Evolutionary conservation across 2,888 invertebrate species (phyloP), one percentile per base, ranked within the genome.

Genomic region (Epicampocera succincta): DNA sequence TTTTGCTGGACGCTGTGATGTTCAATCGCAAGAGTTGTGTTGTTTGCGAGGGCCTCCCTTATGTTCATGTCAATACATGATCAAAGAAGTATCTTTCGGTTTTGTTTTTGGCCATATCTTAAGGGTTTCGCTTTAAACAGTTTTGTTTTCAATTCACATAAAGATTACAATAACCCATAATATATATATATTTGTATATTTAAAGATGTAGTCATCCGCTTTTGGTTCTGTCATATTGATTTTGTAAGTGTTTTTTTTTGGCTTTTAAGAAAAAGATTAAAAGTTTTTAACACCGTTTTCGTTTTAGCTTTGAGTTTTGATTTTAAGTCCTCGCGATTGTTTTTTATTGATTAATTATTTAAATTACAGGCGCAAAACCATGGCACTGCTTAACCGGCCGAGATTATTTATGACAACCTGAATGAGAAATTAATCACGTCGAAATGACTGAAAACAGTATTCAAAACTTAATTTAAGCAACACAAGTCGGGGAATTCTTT

Each of bases 221-320:
- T 52, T 29, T 54, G 50, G 21, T 44, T 50, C 19, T 21, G 40
- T 50, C 40, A 58, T 17, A 50, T 73, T 61, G 48, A 40, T 19
- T 61, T 71, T 38, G n/a, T 52, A 44, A 29, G 15, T 19, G 48
- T 56, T 65, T 42, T 13, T 17, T 40, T 78, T n/a, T 40, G 2
- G n/a, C 52, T 46, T 58, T 21, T 61, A 8, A 12, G 33, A 56
- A 19, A 46, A 63, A 52, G 42, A 63, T 63, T 61, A 42, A 50
- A 72, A 15, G n/a, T 50, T 74, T 72, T 54, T 38, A 65, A 74
- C 73, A 74, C 17, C 46, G 56, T 46, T 63, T 74, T 65, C 65
- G 21, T 63, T 54, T 73, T 73, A 73, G 44, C 44, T 44, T n/a
- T n/a, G 44, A 73, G 60, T 46, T 15, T 42, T 58, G 25, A 25